phyloP scores from a whole-genome alignment of 2,888 invertebrate species.

The Ormyrus pomaceus region DNA sequence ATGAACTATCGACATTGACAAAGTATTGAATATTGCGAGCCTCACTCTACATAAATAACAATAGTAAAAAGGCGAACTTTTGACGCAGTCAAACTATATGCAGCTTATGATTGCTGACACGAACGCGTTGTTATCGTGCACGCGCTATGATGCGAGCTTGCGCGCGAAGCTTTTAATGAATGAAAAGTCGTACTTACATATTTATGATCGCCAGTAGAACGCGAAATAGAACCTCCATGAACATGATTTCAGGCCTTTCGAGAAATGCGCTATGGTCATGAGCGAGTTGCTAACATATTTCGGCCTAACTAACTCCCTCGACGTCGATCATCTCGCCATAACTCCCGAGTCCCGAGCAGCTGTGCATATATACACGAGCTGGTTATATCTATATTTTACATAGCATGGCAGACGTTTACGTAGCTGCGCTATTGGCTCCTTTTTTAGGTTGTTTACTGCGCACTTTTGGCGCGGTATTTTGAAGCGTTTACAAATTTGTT shows the following conservation, averaged over 20 bases:
- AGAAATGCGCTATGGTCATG: slow-evolving; percentile 37
- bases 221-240: slow-evolving; percentile 66
- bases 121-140: not conserved
- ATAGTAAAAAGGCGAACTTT: slow-evolving; percentile 13
- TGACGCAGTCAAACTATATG: slow-evolving; percentile 39
- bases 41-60: not conserved
- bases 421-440: not conserved
- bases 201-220: slow-evolving; percentile 67
- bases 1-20: not conserved
- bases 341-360: slow-evolving; percentile 6
- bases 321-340: slow-evolving; percentile 46
- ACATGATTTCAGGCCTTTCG: slow-evolving; percentile 57
- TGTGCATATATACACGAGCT: not conserved
- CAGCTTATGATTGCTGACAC: slow-evolving; percentile 8
- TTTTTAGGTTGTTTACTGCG: slow-evolving; percentile 18
- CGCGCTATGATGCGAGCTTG: not conserved
- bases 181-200: slow-evolving; percentile 65
- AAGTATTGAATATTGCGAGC: not conserved
- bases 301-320: slow-evolving; percentile 27
- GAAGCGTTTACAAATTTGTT: not conserved
- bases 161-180: slow-evolving; percentile 25
- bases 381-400: not conserved
- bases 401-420: slow-evolving; percentile 5
- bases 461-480: slow-evolving; percentile 15
- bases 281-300: slow-evolving; percentile 23